Conservation (phyloP, 2,888 invertebrate genomes). For the Synergus japonicus region DNA sequence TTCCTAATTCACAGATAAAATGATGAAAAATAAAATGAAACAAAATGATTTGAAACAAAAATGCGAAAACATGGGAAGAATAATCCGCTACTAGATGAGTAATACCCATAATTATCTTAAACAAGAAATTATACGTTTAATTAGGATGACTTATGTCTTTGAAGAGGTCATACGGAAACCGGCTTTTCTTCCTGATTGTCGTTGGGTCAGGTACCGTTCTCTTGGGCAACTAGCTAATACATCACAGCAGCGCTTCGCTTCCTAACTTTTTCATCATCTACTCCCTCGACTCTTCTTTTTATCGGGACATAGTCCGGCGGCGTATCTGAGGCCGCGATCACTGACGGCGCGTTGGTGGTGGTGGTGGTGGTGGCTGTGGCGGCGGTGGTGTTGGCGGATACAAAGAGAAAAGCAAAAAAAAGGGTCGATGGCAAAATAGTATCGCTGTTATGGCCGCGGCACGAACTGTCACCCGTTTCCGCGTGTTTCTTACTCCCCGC, state of each 20-base stretch:
- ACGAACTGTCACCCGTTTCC: slow-evolving; percentile 76
- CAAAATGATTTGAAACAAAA: neutral
- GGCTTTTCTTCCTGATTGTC: slow-evolving; percentile 52
- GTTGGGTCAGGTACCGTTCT: slow-evolving; percentile 55
- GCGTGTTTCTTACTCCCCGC: slow-evolving; percentile 72
- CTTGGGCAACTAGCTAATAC: slow-evolving; percentile 58
- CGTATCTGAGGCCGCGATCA: slow-evolving; percentile 69
- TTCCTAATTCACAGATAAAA: neutral
- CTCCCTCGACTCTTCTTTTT: slow-evolving; percentile 63
- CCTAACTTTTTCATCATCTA: slow-evolving; percentile 48
- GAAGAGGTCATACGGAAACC: slow-evolving; percentile 44
- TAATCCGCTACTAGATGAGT: slow-evolving; percentile 10
- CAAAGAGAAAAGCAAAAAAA: slow-evolving; percentile 53
- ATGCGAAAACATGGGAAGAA: neutral
- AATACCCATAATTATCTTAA: slow-evolving; percentile 11
- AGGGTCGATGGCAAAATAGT: slow-evolving; percentile 71
- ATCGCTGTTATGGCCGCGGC: slow-evolving; percentile 73
- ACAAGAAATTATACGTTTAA: slow-evolving; percentile 37
- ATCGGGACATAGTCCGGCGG: slow-evolving; percentile 56
- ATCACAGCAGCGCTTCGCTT: slow-evolving; percentile 52
- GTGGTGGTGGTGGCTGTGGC: slow-evolving; percentile 49
- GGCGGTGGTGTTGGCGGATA: slow-evolving; percentile 55
- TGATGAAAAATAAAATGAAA: no score
- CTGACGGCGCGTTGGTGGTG: slow-evolving; percentile 62
- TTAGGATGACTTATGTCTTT: slow-evolving; percentile 31